Evolutionary conservation across 2,113 vertebrate genomes (phyloP).

Genomic region (Apistogramma diplotaenia): DNA sequence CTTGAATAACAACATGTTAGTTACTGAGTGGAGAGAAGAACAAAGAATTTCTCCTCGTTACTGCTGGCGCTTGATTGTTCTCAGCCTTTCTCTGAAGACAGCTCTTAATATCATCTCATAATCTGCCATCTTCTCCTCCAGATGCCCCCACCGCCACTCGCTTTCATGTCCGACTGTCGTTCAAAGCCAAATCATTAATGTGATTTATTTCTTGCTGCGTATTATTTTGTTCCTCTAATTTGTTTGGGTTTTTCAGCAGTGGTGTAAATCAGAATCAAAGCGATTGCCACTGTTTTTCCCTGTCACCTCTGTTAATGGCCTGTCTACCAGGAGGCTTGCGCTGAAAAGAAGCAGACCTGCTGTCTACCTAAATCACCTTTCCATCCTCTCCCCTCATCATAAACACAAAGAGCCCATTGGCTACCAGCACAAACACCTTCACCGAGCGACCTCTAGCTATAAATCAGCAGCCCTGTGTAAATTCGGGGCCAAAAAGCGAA

Average conservation of each 20-base stretch:
- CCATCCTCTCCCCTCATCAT: constrained; percentile 63
- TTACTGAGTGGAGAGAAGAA: constrained; percentile 55
- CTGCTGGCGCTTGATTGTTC: constrained; percentile 61
- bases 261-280: constrained; percentile 76
- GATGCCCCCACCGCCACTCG: constrained; percentile 52
- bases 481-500: constrained; percentile 30
- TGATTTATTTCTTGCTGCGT: constrained; percentile 74
- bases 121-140: constrained; percentile 68
- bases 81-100: constrained; percentile 64
- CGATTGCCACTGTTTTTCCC: constrained; percentile 60
- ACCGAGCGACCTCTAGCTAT: constrained; percentile 35
- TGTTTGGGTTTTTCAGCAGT: constrained; percentile 68
- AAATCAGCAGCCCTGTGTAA: constrained; percentile 49
- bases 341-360: constrained; percentile 70
- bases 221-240: constrained; percentile 75
- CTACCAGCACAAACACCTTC: constrained; percentile 62
- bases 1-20: constrained; percentile 70
- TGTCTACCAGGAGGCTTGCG: constrained; percentile 53
- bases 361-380: constrained; percentile 68
- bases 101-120: constrained; percentile 66
- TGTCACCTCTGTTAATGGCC: constrained; percentile 73
- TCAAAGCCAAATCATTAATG: constrained; percentile 70
- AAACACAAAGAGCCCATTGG: constrained; percentile 73
- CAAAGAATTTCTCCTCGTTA: constrained; percentile 65
- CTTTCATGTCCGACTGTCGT: constrained; percentile 64